Base-by-base conservation (phyloP, 2,888 invertebrate genomes). In the Lasioglossum lativentre region DNA sequence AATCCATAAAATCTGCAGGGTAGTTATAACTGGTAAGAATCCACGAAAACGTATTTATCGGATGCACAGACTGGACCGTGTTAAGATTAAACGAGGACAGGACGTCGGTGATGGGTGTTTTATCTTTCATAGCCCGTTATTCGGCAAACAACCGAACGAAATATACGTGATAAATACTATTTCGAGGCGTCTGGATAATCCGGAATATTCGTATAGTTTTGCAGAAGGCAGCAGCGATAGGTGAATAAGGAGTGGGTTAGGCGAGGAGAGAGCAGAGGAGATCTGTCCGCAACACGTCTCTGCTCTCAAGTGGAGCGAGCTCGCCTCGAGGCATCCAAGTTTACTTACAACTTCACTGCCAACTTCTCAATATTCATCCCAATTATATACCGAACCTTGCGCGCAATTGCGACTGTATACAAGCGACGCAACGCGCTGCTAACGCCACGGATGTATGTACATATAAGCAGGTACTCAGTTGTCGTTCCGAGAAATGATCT, bases 341-440 rank as follows among this genome's bases (percentile, higher is more conserved):
- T 95, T 95, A 94, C 94, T 95, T 94, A 94, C 95, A 95, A 95
- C 94, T 95, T 94, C 94, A 94, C 93, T 94, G 93, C 94, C 94
- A 95, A 95, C 95, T 95, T 95, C 94, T 95, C 95, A 95, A 95
- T 95, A 95, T 94, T 95, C 95, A 94, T 94, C 93, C 93, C 94
- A 94, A 95, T 95, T 95, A 94, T 94, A 94, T 92, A 90, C 90
- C 90, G 85, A 90, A 86, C 85, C 88, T 82, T 76, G 80, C 72
- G 88, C 86, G 83, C 90, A 89, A 90, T 89, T 90, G 88, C 90
- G 78, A 87, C 73, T 70, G 86, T 86, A 83, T 84, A 78, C 83
- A 85, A 83, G 70, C 73, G 66, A 56, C 66, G 84, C 73, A 74
- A 70, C 38, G 78, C 68, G 30, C 56, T 74, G 42, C 70, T 66